Evolutionary conservation across 92 coral and sea anemone genomes (phyloP).

Genomic region (Pocillopora grandis): DNA sequence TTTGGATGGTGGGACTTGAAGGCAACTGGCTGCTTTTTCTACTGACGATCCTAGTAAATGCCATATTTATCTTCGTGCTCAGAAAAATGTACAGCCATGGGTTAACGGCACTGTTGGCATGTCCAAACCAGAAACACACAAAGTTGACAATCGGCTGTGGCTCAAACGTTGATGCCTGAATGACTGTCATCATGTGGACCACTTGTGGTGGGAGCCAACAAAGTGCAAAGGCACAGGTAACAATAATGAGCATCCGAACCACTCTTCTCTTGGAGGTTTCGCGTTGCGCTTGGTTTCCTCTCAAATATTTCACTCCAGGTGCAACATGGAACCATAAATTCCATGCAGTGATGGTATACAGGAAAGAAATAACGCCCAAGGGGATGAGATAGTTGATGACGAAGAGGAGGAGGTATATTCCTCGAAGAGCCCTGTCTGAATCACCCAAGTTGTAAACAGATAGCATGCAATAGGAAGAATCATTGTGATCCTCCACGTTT

Average conservation of each 20-base stretch:
- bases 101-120: background rate
- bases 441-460: background rate
- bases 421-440: background rate
- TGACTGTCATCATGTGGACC: background rate
- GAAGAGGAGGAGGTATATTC: background rate
- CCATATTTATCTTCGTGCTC: background rate
- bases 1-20: too few relatives aligned
- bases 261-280: background rate
- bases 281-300: background rate
- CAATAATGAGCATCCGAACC: background rate
- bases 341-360: background rate
- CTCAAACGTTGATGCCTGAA: background rate
- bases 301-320: background rate
- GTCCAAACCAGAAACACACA: background rate
- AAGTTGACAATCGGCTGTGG: background rate
- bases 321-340: background rate
- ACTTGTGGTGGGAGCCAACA: background rate
- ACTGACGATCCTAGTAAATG: background rate
- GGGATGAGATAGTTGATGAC: background rate
- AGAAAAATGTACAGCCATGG: background rate
- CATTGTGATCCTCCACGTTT: background rate
- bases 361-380: background rate
- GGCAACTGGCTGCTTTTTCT: background rate
- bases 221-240: background rate
- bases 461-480: background rate